Percentiles rank a stretch among this genome's conserved stretches.
Conservation (phyloP, 1,140 invertebrate species). For the Procambarus virginalis region DNA sequence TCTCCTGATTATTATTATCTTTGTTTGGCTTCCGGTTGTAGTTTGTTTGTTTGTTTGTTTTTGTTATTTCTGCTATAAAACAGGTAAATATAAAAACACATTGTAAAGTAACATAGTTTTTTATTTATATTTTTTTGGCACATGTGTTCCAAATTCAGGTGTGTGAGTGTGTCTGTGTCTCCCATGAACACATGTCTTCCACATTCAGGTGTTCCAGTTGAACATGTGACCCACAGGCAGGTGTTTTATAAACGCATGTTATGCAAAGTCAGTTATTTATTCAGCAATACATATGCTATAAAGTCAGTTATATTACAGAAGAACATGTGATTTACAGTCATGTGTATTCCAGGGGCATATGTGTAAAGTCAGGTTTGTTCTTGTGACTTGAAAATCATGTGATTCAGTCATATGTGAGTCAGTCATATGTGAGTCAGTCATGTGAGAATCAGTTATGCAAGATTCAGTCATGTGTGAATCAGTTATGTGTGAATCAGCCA, state of each 20-base stretch:
- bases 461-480: no score
- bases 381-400: neutral
- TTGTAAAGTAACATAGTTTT: neutral
- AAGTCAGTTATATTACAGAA: neutral
- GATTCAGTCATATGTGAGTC: no score
- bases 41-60: no score
- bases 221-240: neutral
- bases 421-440: no score
- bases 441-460: no score
- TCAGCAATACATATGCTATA: neutral
- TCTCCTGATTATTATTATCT: no score
- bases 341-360: neutral
- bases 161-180: neutral
- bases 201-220: neutral
- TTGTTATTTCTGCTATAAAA: neutral
- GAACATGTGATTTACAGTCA: neutral
- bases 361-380: neutral
- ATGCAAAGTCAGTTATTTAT: neutral
- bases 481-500: no score
- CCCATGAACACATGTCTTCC: neutral
- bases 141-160: neutral
- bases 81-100: neutral
- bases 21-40: no score
- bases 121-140: neutral
- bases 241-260: neutral